Evolutionary conservation across 2,888 invertebrate species (phyloP).

Genomic region (Lochmaea capreae): DNA sequence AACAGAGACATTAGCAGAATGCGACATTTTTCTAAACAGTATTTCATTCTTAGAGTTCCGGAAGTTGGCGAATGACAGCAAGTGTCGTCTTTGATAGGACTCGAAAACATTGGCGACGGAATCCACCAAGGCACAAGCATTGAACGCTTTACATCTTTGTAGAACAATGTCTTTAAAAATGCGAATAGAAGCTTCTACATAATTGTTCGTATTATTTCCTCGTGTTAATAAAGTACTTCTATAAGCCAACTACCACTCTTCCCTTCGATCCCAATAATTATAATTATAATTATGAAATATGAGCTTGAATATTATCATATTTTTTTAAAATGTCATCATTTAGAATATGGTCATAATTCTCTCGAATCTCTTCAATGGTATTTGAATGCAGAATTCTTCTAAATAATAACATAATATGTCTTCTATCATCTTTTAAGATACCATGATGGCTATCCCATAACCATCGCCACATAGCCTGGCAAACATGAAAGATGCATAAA

Average conservation of each 20-base stretch:
- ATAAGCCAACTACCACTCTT: neutral
- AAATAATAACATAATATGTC: slow-evolving; percentile 10
- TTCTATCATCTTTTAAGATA: neutral
- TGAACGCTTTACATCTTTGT: too few relatives aligned
- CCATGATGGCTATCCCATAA: neutral
- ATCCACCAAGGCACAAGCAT: too few relatives aligned
- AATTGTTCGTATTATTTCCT: too few relatives aligned
- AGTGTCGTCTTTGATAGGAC: neutral
- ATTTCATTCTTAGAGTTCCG: neutral
- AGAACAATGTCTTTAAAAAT: too few relatives aligned
- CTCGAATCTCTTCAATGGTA: neutral
- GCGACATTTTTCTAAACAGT: neutral
- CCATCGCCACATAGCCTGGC: too few relatives aligned
- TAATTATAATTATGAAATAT: too few relatives aligned
- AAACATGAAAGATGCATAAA: too few relatives aligned
- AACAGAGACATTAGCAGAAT: neutral
- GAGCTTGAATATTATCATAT: slow-evolving; percentile 12
- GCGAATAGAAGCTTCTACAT: too few relatives aligned
- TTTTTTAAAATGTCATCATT: neutral
- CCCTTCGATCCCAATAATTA: slow-evolving; percentile 16
- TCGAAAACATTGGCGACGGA: too few relatives aligned
- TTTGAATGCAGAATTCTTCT: slow-evolving; percentile 10
- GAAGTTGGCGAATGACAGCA: too few relatives aligned
- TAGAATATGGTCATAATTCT: neutral
- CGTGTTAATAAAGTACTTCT: too few relatives aligned